Conservation (phyloP, 2,888 invertebrate species). For the Perizoma flavofasciatum region DNA sequence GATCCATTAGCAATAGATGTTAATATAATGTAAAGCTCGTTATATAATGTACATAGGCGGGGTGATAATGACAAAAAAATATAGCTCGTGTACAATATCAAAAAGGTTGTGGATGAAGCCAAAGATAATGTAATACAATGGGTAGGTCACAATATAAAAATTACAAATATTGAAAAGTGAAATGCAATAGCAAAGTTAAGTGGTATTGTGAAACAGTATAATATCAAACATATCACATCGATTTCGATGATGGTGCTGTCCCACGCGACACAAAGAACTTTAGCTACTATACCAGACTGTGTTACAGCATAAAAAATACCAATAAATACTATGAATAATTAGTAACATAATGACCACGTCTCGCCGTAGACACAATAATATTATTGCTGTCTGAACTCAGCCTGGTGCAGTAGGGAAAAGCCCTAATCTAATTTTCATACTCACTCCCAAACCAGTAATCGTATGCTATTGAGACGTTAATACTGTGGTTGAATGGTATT, state of each 20-base stretch:
- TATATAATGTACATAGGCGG: no score
- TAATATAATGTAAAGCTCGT: no score
- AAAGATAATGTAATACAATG: no score
- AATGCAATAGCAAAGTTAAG: slow-evolving; percentile 1
- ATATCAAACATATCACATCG: slow-evolving; percentile 9
- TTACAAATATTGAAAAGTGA: slow-evolving; percentile 1
- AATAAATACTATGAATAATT: neutral
- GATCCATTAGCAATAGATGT: no score
- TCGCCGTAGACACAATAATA: neutral
- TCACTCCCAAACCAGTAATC: slow-evolving; percentile 40
- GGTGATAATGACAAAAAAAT: no score
- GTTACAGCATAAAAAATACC: neutral
- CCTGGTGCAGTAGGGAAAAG: slow-evolving; percentile 32
- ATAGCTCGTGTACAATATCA: no score
- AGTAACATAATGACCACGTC: neutral
- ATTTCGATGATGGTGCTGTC: slow-evolving; percentile 50
- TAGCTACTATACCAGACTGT: slow-evolving; percentile 15
- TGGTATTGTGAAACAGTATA: slow-evolving; percentile 1
- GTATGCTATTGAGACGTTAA: slow-evolving; percentile 40
- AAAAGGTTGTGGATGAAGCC: no score
- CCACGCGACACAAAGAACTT: slow-evolving; percentile 50
- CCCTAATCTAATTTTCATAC: slow-evolving; percentile 33
- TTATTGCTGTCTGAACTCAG: slow-evolving; percentile 1
- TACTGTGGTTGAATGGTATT: slow-evolving; percentile 17
- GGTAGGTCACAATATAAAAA: neutral